These are phyloP conservation scores for Chloropsis hardwickii DNA, from an alignment of 2,113 vertebrate genomes.

Conservation along the genomic window DNA sequence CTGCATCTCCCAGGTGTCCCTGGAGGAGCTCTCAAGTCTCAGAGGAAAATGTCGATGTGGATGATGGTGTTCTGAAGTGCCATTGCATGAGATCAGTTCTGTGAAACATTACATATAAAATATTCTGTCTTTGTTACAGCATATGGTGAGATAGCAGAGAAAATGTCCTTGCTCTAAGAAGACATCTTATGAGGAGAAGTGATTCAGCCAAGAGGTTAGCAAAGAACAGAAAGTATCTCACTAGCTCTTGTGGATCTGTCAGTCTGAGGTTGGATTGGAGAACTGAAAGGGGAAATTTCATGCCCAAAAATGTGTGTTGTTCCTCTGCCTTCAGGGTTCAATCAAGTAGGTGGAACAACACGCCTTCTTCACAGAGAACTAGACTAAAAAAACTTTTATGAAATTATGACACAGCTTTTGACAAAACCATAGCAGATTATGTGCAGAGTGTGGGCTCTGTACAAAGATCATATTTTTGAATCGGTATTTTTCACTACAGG, in stretches of 20 bases:
- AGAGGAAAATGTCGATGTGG: not conserved
- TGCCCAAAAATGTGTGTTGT: not conserved
- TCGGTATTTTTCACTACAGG: not conserved
- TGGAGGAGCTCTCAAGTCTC: not conserved
- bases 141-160: not conserved
- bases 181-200: not conserved
- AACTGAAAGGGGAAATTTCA: not conserved
- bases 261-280: not conserved
- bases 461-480: not conserved
- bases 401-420: not conserved
- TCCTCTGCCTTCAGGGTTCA: not conserved
- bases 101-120: not conserved
- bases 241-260: not conserved
- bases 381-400: not conserved
- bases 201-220: not conserved
- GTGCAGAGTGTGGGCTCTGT: rapidly evolving
- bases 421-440: not conserved
- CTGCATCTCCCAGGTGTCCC: not conserved
- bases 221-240: not conserved
- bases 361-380: not conserved
- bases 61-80: not conserved
- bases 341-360: not conserved
- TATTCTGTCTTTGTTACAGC: not conserved
- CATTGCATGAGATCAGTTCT: not conserved
- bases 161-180: not conserved